Conservation (phyloP, 2,113 vertebrate genomes). For the Tinamus guttatus region DNA sequence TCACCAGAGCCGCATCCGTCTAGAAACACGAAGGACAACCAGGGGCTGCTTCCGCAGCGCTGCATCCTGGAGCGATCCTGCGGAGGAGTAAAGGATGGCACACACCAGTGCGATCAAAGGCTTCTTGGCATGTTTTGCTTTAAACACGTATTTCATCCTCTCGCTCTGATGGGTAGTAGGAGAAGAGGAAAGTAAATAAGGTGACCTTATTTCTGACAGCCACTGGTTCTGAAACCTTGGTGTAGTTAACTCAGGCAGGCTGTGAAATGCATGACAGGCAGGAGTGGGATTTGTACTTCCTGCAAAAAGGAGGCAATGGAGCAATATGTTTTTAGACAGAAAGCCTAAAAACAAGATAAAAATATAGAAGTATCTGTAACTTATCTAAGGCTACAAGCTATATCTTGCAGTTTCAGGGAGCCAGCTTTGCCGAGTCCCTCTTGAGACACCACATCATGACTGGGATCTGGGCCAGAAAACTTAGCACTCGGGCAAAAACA, state of each 20-base stretch:
- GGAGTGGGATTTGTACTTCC: conserved; percentile 14
- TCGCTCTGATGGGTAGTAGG: background rate
- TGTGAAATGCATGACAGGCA: background rate
- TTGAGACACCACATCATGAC: background rate
- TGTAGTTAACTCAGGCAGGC: background rate
- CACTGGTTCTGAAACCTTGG: background rate
- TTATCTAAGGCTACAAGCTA: background rate
- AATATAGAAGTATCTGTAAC: background rate
- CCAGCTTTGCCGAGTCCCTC: conserved; percentile 21
- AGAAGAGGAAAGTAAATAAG: background rate
- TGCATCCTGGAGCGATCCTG: background rate
- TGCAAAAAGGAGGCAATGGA: background rate
- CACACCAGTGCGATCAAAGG: background rate
- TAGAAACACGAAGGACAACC: background rate
- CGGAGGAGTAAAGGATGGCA: accelerated
- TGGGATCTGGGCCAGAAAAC: conserved; percentile 44
- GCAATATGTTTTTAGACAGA: conserved; percentile 20
- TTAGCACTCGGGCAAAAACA: background rate
- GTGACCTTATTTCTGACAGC: background rate
- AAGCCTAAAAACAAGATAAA: background rate
- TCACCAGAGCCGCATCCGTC: background rate
- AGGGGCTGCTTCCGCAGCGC: accelerated
- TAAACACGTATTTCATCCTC: background rate
- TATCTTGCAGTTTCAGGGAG: conserved; percentile 19
- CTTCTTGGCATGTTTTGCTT: background rate